Conservation (phyloP, 2,113 vertebrate genomes). For the Fregetta grallaria region DNA sequence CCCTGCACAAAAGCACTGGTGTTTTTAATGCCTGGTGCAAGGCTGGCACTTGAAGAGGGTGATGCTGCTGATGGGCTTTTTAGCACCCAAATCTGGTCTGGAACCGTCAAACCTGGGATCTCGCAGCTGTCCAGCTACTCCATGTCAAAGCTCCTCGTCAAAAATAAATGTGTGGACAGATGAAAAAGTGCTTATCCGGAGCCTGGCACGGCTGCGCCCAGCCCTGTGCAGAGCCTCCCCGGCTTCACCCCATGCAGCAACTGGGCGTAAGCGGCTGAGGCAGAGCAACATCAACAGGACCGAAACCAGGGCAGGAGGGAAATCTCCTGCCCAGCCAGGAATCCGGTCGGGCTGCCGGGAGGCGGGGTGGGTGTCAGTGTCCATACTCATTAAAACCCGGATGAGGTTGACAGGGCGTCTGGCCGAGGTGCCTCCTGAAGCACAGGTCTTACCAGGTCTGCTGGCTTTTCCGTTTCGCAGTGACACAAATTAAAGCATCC, state of each 20-base stretch:
- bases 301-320: neutral
- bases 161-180: neutral
- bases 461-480: neutral
- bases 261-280: neutral
- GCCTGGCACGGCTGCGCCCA: neutral
- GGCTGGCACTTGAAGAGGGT: neutral
- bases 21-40: accelerated
- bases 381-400: neutral
- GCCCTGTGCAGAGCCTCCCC: neutral
- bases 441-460: conserved; percentile 15
- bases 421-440: neutral
- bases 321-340: neutral
- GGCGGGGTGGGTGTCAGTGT: neutral
- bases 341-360: neutral
- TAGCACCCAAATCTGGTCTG: neutral
- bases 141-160: neutral
- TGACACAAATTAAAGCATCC: neutral
- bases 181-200: neutral
- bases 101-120: neutral
- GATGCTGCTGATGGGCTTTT: neutral
- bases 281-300: neutral
- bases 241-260: neutral
- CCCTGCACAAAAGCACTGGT: accelerated
- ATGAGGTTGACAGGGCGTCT: neutral
- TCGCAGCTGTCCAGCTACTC: neutral